Conservation (phyloP, 2,113 vertebrate species). For the Callocephalon fimbriatum region DNA sequence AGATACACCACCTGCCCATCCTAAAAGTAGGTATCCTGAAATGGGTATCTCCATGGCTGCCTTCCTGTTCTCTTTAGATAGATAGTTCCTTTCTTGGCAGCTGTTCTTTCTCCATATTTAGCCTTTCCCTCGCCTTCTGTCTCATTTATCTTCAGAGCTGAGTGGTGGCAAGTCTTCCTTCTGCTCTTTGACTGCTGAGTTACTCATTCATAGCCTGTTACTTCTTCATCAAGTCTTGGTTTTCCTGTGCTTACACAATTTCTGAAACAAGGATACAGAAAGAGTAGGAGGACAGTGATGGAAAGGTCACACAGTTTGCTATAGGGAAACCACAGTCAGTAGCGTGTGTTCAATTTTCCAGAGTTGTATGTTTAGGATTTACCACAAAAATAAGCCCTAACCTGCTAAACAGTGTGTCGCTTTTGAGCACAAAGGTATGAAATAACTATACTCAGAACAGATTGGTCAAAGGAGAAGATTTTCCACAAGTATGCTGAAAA, state of each 20-base stretch:
- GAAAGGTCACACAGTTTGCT: neutral
- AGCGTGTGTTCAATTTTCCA: neutral
- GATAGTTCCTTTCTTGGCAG: slow-evolving; percentile 6
- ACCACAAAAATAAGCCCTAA: neutral
- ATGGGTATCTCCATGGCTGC: neutral
- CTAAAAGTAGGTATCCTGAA: neutral
- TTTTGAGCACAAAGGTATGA: neutral
- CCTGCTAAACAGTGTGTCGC: neutral
- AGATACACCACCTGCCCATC: neutral
- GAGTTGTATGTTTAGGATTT: neutral
- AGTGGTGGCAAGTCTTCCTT: neutral
- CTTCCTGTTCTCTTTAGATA: neutral
- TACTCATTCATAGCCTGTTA: neutral
- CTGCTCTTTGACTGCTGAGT: neutral
- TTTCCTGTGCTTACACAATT: neutral
- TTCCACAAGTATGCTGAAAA: neutral
- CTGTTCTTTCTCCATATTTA: slow-evolving; percentile 28
- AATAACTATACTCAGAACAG: neutral
- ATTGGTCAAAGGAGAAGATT: neutral
- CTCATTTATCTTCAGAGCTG: neutral
- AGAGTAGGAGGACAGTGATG: neutral
- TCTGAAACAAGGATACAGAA: neutral
- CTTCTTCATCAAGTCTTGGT: neutral
- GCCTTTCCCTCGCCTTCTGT: neutral
- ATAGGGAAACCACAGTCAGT: neutral